phyloP scores from a whole-genome alignment of 2,797 vertebrate species.

The Acrossocheilus fasciatus region DNA sequence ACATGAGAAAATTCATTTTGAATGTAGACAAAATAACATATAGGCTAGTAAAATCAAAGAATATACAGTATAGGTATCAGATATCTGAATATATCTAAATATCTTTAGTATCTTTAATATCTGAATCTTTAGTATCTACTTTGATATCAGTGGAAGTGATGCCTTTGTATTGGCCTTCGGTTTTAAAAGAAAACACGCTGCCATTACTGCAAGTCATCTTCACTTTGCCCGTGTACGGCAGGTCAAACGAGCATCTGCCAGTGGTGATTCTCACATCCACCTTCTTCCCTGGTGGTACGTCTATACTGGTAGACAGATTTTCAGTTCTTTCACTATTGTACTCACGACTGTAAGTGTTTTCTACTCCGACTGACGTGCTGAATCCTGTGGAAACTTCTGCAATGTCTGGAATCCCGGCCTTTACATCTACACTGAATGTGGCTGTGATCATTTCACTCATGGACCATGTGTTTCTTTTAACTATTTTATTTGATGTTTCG shows the following conservation, averaged over 20 bases:
- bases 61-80: not conserved
- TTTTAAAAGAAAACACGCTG: constrained; percentile 13
- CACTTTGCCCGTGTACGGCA: constrained; percentile 46
- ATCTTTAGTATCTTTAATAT: too few species aligned
- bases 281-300: constrained; percentile 36
- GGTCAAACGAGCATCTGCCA: constrained; percentile 14
- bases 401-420: constrained; percentile 27
- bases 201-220: constrained; percentile 22
- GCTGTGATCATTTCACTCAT: constrained; percentile 19
- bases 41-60: not conserved
- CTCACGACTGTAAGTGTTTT: not conserved
- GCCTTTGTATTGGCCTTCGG: constrained; percentile 43
- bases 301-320: constrained; percentile 15
- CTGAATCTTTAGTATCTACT: constrained; percentile 26
- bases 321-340: not conserved
- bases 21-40: too few species aligned
- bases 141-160: constrained; percentile 42
- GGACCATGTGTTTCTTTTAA: constrained; percentile 17
- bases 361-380: not conserved
- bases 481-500: constrained; percentile 8
- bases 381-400: not conserved
- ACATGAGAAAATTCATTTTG: too few species aligned
- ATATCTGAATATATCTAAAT: too few species aligned
- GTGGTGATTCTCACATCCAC: constrained; percentile 22
- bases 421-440: not conserved